These are phyloP conservation scores for Platyrinchus mystaceus DNA, from an alignment of 2,797 vertebrate genomes.

Conservation along the genomic window DNA sequence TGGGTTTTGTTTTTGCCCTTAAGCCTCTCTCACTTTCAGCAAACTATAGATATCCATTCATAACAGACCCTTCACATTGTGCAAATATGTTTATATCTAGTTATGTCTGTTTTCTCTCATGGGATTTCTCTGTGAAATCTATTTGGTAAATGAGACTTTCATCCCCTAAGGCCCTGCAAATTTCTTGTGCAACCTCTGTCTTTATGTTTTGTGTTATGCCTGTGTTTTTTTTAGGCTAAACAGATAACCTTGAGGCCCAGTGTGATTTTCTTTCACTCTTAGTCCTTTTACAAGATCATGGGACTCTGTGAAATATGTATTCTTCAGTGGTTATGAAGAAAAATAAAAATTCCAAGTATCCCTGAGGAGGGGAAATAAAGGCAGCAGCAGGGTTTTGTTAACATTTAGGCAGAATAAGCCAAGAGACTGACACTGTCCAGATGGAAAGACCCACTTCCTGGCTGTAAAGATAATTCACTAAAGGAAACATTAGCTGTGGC, in stretches of 20 bases:
- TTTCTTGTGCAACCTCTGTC: slow-evolving; percentile 1
- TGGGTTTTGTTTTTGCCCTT: not conserved
- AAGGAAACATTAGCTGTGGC: slow-evolving; percentile 65
- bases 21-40: not conserved
- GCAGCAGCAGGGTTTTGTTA: slow-evolving; percentile 65
- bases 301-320: slow-evolving; percentile 35
- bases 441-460: slow-evolving; percentile 76
- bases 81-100: slow-evolving; percentile 17
- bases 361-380: slow-evolving; percentile 57
- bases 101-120: slow-evolving; percentile 14
- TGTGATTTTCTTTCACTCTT: not conserved
- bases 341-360: slow-evolving; percentile 72
- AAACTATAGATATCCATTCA: not conserved
- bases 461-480: slow-evolving; percentile 68
- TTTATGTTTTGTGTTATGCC: not conserved
- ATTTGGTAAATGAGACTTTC: not conserved
- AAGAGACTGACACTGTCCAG: slow-evolving; percentile 74
- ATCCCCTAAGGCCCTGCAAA: not conserved
- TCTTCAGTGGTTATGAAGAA: slow-evolving; percentile 44
- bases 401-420: slow-evolving; percentile 63
- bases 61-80: not conserved
- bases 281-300: not conserved
- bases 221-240: not conserved
- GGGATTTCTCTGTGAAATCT: slow-evolving; percentile 6
- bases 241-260: slow-evolving; percentile 45